Evolutionary conservation across 2,888 invertebrate species (phyloP).

Genomic region (Sisyra nigra): DNA sequence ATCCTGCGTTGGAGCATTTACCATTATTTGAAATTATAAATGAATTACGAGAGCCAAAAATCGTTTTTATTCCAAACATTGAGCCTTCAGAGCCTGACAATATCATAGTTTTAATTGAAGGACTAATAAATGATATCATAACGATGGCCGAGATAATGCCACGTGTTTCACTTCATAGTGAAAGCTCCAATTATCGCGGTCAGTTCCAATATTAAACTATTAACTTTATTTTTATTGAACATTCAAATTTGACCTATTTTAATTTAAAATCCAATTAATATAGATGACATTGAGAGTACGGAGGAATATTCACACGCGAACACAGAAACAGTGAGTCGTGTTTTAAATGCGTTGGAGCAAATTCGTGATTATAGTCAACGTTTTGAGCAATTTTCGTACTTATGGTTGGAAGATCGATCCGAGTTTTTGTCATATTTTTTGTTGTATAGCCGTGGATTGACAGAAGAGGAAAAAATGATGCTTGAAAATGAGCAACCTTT

Average conservation of each 20-base stretch:
- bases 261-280: slow-evolving; percentile 1
- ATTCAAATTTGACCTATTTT: slow-evolving; percentile 2
- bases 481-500: slow-evolving; percentile 21
- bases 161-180: slow-evolving; percentile 39
- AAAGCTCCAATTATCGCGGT: slow-evolving; percentile 30
- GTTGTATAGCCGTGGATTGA: slow-evolving; percentile 56
- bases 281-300: slow-evolving; percentile 3
- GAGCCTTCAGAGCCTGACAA: slow-evolving; percentile 47
- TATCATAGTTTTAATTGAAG: slow-evolving; percentile 47
- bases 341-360: slow-evolving; percentile 22
- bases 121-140: slow-evolving; percentile 60
- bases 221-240: background rate
- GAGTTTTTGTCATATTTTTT: slow-evolving; percentile 64
- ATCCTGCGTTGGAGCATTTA: slow-evolving; percentile 34
- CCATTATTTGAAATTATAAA: slow-evolving; percentile 66
- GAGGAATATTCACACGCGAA: slow-evolving; percentile 28
- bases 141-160: slow-evolving; percentile 55
- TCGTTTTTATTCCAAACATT: slow-evolving; percentile 58
- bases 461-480: slow-evolving; percentile 51
- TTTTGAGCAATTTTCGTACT: slow-evolving; percentile 52
- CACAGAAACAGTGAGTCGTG: slow-evolving; percentile 31
- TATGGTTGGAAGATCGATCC: slow-evolving; percentile 69
- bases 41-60: slow-evolving; percentile 53
- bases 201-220: slow-evolving; percentile 7
- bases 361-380: slow-evolving; percentile 26